Base-by-base conservation (phyloP, 2,797 vertebrate genomes). In the Acomys russatus region DNA sequence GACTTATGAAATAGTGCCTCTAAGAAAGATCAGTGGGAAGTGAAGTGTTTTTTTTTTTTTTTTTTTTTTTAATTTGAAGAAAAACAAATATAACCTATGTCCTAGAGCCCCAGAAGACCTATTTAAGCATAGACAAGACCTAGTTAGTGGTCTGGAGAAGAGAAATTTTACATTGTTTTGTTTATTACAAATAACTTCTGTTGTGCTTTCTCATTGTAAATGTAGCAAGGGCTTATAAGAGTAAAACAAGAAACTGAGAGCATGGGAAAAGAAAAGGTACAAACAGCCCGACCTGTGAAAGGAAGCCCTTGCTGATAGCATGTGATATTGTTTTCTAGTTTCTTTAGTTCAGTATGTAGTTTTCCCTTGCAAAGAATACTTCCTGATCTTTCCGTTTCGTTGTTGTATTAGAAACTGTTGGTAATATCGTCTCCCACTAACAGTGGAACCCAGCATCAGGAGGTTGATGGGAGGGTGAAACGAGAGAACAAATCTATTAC, bases 181-280 rank as follows among this genome's bases (percentile, higher is more conserved):
- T 93, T 91, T 51, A 88, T 73, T 95, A 68, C 59, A 93, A 93
- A 71, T 88, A 94, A 71, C 51, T 23, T 73, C n/a, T 79, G 11
- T 38, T 70, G 11, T 79, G 17, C 88, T 96, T 96, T 87, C 54
- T 61, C 33, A 25, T 49, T 94, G 59, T 70, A 77, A 88, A 88
- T 88, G 5, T 88, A 94, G 44, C 12, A 94, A 91, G 20, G 22
- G 1, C 12, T 94, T 82, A 3, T 73, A 84, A 71, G 23, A 91
- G 5, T 38, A 63, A 90, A 89, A 71, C 18, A 93, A 78, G 14
- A 83, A 66, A 64, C 86, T 76, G 68, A 83, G 44, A 71, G 68
- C 85, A 90, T 3, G 33, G 92, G 61, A n/a, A 79, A 56, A 25
- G 30, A 59, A 78, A 79, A 73, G 11, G 23, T 30, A 38, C 12